Percentiles rank a stretch among this genome's conserved stretches.
Evolutionary conservation across 2,113 vertebrate genomes (phyloP).

Genomic region (Notarius quadriscutis): DNA sequence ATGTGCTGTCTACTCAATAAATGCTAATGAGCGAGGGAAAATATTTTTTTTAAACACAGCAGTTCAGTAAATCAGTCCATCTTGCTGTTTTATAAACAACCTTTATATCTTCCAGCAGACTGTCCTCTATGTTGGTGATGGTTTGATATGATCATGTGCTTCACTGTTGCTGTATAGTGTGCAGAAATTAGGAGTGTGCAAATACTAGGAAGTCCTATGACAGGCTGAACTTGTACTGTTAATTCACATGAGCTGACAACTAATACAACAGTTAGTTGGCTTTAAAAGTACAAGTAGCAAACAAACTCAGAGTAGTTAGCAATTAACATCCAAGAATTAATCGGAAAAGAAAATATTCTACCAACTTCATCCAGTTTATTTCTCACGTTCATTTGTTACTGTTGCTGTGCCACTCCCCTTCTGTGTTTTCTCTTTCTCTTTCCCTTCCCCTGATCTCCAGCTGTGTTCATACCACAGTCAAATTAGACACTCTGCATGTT

Average conservation of each 20-base stretch:
- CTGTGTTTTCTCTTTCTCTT: not conserved
- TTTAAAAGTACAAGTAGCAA: not conserved
- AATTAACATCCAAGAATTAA: not conserved
- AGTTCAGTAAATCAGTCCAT: not conserved
- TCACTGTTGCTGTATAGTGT: not conserved
- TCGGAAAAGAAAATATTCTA: not conserved
- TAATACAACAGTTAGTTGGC: not conserved
- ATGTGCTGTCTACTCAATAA: not conserved
- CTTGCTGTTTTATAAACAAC: not conserved
- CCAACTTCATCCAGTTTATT: not conserved
- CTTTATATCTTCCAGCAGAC: not conserved
- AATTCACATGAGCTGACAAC: not conserved
- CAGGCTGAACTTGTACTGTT: not conserved
- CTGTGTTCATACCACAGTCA: conserved; percentile 6
- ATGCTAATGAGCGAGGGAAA: not conserved
- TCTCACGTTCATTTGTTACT: not conserved
- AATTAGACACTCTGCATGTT: not conserved
- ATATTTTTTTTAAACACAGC: not conserved
- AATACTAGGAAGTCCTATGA: not conserved
- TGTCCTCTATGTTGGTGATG: not conserved
- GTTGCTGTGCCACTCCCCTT: not conserved
- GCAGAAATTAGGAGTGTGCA: not conserved
- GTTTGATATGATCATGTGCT: not conserved
- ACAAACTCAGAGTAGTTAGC: not conserved
- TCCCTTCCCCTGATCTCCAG: too few relatives aligned